A percentile compares a stretch with the other conserved stretches of the same genome.
Evolutionary conservation across 2,113 vertebrate genomes (phyloP).

Genomic region (Seriola dumerili): DNA sequence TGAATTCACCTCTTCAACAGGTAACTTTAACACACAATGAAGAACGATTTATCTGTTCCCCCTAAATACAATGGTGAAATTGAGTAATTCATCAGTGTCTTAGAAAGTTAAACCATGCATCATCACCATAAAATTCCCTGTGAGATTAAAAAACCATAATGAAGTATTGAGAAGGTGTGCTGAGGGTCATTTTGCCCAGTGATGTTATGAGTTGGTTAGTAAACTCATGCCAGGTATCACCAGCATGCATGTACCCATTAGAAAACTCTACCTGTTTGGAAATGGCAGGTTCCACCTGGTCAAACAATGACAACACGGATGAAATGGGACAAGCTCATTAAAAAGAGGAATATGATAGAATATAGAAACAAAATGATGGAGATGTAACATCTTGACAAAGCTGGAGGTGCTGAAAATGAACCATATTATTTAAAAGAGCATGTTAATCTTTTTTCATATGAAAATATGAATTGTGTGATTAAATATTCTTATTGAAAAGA

Average conservation of each 20-base stretch:
- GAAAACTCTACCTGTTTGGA: constrained; percentile 79
- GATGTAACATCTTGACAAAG: background rate
- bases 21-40: background rate
- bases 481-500: background rate
- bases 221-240: constrained; percentile 51
- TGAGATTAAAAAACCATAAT: constrained; percentile 7
- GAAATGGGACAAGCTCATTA: constrained; percentile 37
- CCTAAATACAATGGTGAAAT: background rate
- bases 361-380: background rate
- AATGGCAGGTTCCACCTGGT: constrained; percentile 72
- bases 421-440: too few species aligned
- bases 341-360: background rate
- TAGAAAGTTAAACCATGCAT: constrained; percentile 37
- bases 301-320: constrained; percentile 54
- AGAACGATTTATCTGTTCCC: background rate
- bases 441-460: too few species aligned
- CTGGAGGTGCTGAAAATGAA: background rate
- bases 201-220: constrained; percentile 50
- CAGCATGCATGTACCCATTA: constrained; percentile 61
- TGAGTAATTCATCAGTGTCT: background rate
- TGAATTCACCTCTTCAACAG: background rate
- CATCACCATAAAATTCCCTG: background rate
- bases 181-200: background rate
- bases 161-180: background rate
- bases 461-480: background rate